Conservation (phyloP, 2,113 vertebrate genomes). For the Piliocolobus tephrosceles region DNA sequence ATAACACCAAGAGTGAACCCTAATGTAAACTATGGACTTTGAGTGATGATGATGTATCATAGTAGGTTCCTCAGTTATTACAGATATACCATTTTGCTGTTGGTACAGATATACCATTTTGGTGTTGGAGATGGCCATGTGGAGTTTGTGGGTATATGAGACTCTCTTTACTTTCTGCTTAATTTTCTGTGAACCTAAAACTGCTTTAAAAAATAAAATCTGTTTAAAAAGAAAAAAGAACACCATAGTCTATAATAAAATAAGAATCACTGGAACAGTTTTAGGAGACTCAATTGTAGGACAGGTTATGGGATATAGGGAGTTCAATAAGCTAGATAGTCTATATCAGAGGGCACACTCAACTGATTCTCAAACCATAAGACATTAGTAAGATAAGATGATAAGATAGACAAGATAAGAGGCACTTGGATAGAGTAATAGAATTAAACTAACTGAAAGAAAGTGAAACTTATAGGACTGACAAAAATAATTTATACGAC, state of each 20-base stretch:
- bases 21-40: background rate
- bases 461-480: background rate
- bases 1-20: background rate
- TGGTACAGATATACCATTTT: background rate
- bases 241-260: background rate
- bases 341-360: background rate
- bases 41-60: background rate
- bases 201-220: background rate
- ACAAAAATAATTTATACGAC: background rate
- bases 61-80: background rate
- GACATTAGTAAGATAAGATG: no score
- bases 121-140: background rate
- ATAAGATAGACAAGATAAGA: background rate
- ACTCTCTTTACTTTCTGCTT: background rate
- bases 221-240: background rate
- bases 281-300: background rate
- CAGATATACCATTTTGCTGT: background rate
- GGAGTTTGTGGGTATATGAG: no score
- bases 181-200: background rate
- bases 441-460: background rate
- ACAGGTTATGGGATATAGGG: background rate
- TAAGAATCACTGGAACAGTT: background rate
- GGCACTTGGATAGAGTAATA: background rate
- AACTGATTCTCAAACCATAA: background rate
- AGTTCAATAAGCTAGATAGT: background rate